Conservation (phyloP, 2,113 vertebrate genomes). For the Psephotus haematonotus region DNA sequence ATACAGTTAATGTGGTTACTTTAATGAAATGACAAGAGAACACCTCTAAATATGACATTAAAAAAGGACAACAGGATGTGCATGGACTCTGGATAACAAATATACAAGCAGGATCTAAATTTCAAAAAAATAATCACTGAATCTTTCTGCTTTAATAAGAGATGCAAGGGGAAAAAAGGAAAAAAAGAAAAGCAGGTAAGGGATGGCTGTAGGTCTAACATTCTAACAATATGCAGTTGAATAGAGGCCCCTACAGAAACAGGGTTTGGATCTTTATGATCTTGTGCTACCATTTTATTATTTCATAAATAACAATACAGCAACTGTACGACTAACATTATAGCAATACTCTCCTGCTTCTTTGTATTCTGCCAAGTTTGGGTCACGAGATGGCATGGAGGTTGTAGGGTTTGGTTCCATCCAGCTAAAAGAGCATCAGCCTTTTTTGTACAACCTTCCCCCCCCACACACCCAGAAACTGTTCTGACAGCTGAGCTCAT, state of each 20-base stretch:
- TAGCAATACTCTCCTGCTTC: not conserved
- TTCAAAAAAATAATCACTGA: not conserved
- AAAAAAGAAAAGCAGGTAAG: not conserved
- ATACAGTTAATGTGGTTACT: not conserved
- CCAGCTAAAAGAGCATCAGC: not conserved
- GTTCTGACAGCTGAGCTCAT: not conserved
- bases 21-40: not conserved
- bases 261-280: not conserved
- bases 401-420: not conserved
- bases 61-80: not conserved
- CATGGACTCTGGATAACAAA: not conserved
- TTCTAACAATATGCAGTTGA: not conserved
- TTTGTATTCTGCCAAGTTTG: not conserved
- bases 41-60: not conserved
- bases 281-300: not conserved
- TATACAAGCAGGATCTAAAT: not conserved
- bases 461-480: fast-evolving
- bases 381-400: fast-evolving
- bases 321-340: not conserved
- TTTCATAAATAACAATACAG: not conserved
- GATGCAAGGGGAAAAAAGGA: not conserved
- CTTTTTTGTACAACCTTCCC: not conserved
- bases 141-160: not conserved
- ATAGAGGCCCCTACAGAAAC: not conserved
- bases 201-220: not conserved